These are phyloP conservation scores for Sebastes minor DNA, from an alignment of 2,797 vertebrate species.

Conservation along the genomic window DNA sequence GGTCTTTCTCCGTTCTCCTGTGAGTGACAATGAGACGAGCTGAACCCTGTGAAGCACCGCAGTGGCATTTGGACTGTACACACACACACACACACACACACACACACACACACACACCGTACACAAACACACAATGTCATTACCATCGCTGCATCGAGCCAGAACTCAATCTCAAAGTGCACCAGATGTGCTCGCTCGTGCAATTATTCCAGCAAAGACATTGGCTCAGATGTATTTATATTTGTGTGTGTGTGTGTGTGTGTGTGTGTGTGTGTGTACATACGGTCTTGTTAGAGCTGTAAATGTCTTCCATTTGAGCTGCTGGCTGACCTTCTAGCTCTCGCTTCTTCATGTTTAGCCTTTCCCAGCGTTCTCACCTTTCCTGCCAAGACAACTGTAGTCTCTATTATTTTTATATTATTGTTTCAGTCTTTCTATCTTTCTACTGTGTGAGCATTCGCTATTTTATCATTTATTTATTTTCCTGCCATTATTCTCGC, in stretches of 20 bases:
- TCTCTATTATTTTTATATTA: neutral
- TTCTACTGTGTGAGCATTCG: neutral
- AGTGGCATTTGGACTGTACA: slow-evolving; percentile 81
- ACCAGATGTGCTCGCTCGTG: slow-evolving; percentile 83
- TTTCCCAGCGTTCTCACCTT: slow-evolving; percentile 66
- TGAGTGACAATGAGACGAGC: slow-evolving; percentile 56
- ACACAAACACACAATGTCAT: slow-evolving; percentile 67
- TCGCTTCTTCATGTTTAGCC: slow-evolving; percentile 74
- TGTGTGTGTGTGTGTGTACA: slow-evolving; percentile 35
- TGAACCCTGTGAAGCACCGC: slow-evolving; percentile 69
- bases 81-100: slow-evolving; percentile 35
- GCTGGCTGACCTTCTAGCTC: slow-evolving; percentile 83
- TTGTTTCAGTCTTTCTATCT: neutral
- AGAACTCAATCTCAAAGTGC: slow-evolving; percentile 84
- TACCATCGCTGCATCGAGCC: slow-evolving; percentile 77
- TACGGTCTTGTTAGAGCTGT: slow-evolving; percentile 79
- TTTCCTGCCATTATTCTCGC: too few relatives aligned
- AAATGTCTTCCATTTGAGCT: slow-evolving; percentile 85
- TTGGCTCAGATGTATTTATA: slow-evolving; percentile 75
- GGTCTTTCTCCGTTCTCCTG: slow-evolving; percentile 25
- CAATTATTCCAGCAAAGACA: slow-evolving; percentile 83
- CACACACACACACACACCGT: slow-evolving; percentile 25
- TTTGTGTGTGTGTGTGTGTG: slow-evolving; percentile 27
- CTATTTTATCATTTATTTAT: neutral
- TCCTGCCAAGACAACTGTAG: slow-evolving; percentile 62